These are phyloP conservation scores for Fragum fragum DNA, from an alignment of 2,888 invertebrate genomes.

Conservation along the genomic window DNA sequence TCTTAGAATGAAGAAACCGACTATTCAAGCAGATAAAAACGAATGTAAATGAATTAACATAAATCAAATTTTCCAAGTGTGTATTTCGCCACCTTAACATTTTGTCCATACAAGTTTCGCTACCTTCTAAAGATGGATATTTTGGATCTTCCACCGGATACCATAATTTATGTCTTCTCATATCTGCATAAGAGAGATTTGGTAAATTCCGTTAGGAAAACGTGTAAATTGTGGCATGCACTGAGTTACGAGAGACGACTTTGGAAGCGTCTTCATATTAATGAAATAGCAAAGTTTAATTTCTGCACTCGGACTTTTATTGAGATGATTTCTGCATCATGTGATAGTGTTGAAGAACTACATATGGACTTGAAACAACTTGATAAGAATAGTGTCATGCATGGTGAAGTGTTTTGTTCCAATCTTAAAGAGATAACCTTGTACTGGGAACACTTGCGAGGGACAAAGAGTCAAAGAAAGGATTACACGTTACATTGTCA, in stretches of 20 bases:
- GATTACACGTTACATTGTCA: background rate
- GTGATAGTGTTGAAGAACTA: slow-evolving; percentile 60
- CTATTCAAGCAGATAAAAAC: too few relatives aligned
- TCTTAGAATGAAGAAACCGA: too few relatives aligned
- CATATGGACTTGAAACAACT: slow-evolving; percentile 50
- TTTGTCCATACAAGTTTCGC: too few relatives aligned
- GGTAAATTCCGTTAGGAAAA: slow-evolving; percentile 50
- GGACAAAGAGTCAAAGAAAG: background rate
- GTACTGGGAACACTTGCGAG: slow-evolving; percentile 3
- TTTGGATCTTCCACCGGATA: slow-evolving; percentile 61
- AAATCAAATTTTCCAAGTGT: too few relatives aligned
- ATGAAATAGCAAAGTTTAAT: slow-evolving; percentile 35
- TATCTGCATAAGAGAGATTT: slow-evolving; percentile 60
- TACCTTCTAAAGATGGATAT: slow-evolving; percentile 43
- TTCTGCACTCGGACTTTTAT: slow-evolving; percentile 56
- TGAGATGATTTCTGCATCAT: slow-evolving; percentile 43
- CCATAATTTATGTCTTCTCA: slow-evolving; percentile 64
- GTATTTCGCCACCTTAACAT: too few relatives aligned
- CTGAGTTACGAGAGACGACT: slow-evolving; percentile 62
- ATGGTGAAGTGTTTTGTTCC: slow-evolving; percentile 59
- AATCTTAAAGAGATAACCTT: slow-evolving; percentile 57
- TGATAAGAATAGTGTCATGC: slow-evolving; percentile 47
- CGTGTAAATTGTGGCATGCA: slow-evolving; percentile 65
- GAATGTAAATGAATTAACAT: too few relatives aligned
- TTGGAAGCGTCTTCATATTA: slow-evolving; percentile 61